Evolutionary conservation across 2,888 invertebrate genomes (phyloP), one percentile per base, ranked within the genome.

Genomic region (Melikaiella ostensackeni): DNA sequence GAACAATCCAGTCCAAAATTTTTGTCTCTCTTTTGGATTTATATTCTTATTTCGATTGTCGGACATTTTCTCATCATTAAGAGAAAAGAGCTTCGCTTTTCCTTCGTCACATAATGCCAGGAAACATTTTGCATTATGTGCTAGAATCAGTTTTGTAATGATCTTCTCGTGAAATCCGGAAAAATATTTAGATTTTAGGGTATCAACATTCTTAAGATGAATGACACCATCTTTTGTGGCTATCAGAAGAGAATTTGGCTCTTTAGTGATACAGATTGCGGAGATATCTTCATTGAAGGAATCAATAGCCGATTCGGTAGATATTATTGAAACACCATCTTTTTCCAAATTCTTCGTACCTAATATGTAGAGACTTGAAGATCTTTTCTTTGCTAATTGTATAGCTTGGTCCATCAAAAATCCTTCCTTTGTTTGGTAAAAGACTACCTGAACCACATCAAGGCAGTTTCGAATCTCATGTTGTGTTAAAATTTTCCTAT

Each of bases 381-480:
- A 91, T 77, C 91, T 91, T 24, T 92, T 90, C 33, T 89, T 90
- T 0, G 95, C 94, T 4, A 94, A 88, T 74, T 92, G 95, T 95
- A 78, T 92, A 0, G 95, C 95, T 79, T 92, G 93, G 27, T 93
- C 90, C 93, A 33, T 93, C 90, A 96, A 92, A 55, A 92, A 92
- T 33, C 94, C 94, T 77, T 92, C 92, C 46, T 92, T 91, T n/a
- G 94, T 93, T 87, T 95, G 93, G 84, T 94, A 94, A 30, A 96
- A 91, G 2, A 95, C 95, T 82, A 95, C 94, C 88, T 96, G 96
- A 21, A 96, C 91, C 62, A 96, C 93, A 88, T 95, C 95, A 0
- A 91, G 82, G 46, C 90, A 89, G 4, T 86, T 80, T 61, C 94
- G 93, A 80, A 92, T 92, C 9, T 93, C 93, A 84, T 94, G 94